These are phyloP conservation scores for Aix galericulata DNA, from an alignment of 2,113 vertebrate species.

Conservation along the genomic window DNA sequence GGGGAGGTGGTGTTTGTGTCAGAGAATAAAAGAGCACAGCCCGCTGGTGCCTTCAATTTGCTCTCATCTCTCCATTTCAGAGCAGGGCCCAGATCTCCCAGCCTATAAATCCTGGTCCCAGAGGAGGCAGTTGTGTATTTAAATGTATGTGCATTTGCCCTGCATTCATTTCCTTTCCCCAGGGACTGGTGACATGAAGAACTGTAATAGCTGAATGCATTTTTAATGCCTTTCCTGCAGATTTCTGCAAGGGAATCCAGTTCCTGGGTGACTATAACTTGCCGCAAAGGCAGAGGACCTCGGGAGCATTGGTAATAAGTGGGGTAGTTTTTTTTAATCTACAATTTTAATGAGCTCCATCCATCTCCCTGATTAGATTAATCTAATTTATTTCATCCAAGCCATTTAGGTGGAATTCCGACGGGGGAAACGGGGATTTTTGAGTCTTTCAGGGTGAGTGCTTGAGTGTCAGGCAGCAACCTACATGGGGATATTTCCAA, in stretches of 20 bases:
- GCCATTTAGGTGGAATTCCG: constrained; percentile 3
- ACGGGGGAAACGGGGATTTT: background rate
- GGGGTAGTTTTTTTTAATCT: constrained; percentile 24
- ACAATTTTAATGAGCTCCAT: constrained; percentile 38
- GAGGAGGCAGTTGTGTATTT: constrained; percentile 57
- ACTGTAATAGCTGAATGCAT: constrained; percentile 68
- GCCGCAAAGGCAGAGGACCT: constrained; percentile 20
- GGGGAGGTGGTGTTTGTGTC: background rate
- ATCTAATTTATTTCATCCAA: constrained; percentile 21
- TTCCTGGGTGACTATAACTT: constrained; percentile 65
- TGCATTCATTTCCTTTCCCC: constrained; percentile 50
- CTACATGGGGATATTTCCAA: background rate
- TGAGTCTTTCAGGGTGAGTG: background rate
- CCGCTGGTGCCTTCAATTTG: constrained; percentile 21
- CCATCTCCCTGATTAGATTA: constrained; percentile 35
- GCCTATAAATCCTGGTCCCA: constrained; percentile 61
- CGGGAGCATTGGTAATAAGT: background rate
- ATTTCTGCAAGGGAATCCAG: constrained; percentile 64
- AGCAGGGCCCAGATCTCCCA: constrained; percentile 25
- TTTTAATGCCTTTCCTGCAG: constrained; percentile 77
- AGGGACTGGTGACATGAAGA: constrained; percentile 67
- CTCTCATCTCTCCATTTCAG: background rate
- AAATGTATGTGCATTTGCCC: constrained; percentile 7
- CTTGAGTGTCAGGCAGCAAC: background rate
- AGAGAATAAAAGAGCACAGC: background rate